phyloP scores from a whole-genome alignment of 2,113 vertebrate genomes.

The Trochalopteron elliotii region DNA sequence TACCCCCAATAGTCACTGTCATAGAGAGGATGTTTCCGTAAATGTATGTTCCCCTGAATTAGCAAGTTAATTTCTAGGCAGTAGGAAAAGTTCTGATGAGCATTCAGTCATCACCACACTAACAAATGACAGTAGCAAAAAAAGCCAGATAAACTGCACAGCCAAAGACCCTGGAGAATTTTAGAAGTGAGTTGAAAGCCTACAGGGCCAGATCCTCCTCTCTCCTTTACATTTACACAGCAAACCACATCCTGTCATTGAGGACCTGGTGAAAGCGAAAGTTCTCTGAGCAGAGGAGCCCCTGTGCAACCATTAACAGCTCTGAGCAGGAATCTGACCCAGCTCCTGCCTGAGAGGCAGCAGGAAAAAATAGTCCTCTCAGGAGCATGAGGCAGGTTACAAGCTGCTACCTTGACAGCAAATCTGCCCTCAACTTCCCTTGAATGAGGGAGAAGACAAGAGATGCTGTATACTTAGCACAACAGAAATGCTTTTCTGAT shows the following conservation, averaged over 20 bases:
- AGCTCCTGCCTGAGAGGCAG: background rate
- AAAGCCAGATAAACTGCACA: background rate
- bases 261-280: constrained; percentile 40
- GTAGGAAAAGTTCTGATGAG: background rate
- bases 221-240: background rate
- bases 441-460: background rate
- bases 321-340: background rate
- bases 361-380: background rate
- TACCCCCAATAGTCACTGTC: background rate
- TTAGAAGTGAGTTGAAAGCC: background rate
- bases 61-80: background rate
- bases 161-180: background rate
- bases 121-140: background rate
- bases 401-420: background rate
- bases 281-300: background rate
- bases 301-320: background rate
- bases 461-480: background rate
- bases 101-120: background rate
- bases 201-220: background rate
- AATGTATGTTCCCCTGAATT: background rate
- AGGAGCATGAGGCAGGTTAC: background rate
- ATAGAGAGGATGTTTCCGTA: background rate
- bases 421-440: background rate
- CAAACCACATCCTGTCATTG: constrained; percentile 62
- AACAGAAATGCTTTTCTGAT: background rate